Conservation (phyloP, 2,113 vertebrate genomes). For the Delphinus delphis region DNA sequence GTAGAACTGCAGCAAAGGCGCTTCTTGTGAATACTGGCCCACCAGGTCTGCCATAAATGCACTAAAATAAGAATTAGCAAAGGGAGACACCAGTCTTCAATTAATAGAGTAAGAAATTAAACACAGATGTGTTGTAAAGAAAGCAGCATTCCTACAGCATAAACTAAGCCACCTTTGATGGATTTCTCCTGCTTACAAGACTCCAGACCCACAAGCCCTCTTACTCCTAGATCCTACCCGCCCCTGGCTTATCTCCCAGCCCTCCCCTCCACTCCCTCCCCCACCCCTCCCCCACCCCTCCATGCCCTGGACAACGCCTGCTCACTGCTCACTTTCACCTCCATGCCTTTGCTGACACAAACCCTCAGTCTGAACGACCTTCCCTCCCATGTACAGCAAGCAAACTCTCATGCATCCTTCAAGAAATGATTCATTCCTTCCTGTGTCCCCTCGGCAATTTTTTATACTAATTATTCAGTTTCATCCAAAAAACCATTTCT, state of each 20-base stretch:
- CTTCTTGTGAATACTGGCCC: slow-evolving; percentile 93
- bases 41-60: slow-evolving; percentile 96
- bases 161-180: not conserved
- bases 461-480: not conserved
- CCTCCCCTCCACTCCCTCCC: fast-evolving
- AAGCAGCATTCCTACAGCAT: not conserved
- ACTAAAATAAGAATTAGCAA: slow-evolving; percentile 82
- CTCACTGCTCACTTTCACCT: not conserved
- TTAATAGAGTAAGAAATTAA: not conserved
- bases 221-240: not conserved
- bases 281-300: not conserved
- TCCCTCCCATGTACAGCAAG: not conserved
- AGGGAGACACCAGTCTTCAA: slow-evolving; percentile 83
- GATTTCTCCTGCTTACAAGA: not conserved
- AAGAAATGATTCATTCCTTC: not conserved
- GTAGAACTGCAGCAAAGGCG: slow-evolving; percentile 92
- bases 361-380: not conserved
- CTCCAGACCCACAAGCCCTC: not conserved
- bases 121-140: not conserved
- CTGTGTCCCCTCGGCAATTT: not conserved
- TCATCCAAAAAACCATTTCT: not conserved
- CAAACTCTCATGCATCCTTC: not conserved
- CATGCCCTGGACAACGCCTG: fast-evolving
- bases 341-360: not conserved
- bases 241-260: too few relatives aligned